Conservation (phyloP, 2,888 invertebrate genomes). For the Acanthosoma haemorrhoidale region DNA sequence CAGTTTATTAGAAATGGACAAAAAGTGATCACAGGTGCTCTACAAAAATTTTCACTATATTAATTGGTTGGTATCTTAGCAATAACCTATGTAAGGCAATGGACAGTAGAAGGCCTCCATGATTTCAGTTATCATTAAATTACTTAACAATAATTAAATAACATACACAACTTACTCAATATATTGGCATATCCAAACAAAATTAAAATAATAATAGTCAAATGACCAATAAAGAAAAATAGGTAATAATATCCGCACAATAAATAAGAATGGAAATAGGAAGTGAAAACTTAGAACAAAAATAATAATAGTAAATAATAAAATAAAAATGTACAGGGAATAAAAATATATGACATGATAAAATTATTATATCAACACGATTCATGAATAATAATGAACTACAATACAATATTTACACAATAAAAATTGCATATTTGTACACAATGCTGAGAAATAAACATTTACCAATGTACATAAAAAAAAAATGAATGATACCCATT, state of each 20-base stretch:
- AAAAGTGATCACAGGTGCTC: conserved; percentile 23
- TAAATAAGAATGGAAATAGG: background rate
- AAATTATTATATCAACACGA: no score
- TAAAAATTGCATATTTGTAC: background rate
- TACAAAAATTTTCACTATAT: background rate
- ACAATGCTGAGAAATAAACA: background rate
- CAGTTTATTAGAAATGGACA: background rate
- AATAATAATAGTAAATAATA: background rate
- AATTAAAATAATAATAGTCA: no score
- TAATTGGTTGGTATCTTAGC: background rate
- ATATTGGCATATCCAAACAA: background rate
- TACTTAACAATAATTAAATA: background rate
- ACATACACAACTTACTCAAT: background rate
- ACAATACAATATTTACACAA: background rate
- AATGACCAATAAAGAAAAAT: background rate
- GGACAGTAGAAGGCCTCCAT: conserved; percentile 23
- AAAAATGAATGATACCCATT: background rate
- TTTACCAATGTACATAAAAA: background rate
- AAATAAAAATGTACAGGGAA: background rate
- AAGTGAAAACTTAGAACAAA: background rate
- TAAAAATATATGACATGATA: background rate
- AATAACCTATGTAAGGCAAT: conserved; percentile 18
- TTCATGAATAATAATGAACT: background rate
- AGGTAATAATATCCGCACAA: no score
- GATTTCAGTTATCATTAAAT: background rate